phyloP scores from a whole-genome alignment of 2,797 vertebrate species.

The Pseudopleuronectes americanus region DNA sequence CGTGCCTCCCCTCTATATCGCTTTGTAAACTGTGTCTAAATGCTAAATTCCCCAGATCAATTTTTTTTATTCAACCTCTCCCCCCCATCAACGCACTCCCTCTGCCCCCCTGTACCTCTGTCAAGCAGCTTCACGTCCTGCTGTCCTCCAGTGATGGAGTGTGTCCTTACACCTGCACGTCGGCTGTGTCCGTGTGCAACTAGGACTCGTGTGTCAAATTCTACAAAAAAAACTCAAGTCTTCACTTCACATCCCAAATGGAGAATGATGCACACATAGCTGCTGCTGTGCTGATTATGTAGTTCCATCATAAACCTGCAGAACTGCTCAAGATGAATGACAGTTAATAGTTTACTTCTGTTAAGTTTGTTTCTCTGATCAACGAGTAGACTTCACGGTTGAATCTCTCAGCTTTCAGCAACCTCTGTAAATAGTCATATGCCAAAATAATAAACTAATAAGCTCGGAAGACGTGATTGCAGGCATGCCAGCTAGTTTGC shows the following conservation, averaged over 20 bases:
- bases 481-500: neutral
- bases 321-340: neutral
- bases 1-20: conserved; percentile 76
- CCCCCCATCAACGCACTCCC: conserved; percentile 59
- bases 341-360: neutral
- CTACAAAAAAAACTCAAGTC: neutral
- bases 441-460: too few relatives aligned
- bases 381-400: neutral
- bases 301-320: neutral
- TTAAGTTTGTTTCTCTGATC: neutral
- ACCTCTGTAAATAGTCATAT: too few relatives aligned
- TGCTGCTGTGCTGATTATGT: neutral
- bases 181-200: conserved; percentile 12
- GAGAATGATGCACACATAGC: neutral
- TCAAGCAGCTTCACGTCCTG: conserved; percentile 70
- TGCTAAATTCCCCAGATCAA: conserved; percentile 87
- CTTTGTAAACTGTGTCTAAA: conserved; percentile 89
- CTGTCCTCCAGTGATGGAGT: conserved; percentile 75
- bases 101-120: conserved; percentile 68
- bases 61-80: conserved; percentile 85
- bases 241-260: neutral
- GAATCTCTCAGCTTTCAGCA: neutral
- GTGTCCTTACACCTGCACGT: conserved; percentile 32
- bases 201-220: neutral
- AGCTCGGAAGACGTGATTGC: neutral